Conservation (phyloP, 2,113 vertebrate genomes). For the Sterrhoptilus dennistouni region DNA sequence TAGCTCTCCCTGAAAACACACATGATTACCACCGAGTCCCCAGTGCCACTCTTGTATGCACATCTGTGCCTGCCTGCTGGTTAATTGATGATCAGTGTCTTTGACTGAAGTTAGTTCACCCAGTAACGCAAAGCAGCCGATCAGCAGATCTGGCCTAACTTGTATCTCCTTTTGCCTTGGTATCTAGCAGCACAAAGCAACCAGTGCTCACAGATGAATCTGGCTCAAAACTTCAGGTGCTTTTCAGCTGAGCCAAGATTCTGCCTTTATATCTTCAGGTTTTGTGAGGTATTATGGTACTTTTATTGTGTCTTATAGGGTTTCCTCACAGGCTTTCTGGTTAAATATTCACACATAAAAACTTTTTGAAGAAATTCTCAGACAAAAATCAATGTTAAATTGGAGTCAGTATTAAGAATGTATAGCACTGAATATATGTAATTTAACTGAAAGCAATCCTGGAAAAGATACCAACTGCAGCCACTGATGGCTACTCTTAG, state of each 20-base stretch:
- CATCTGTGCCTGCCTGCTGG: neutral
- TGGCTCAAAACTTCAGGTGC: neutral
- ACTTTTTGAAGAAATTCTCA: neutral
- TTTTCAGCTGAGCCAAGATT: neutral
- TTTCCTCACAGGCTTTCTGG: neutral
- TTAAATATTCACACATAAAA: neutral
- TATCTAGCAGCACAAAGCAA: neutral
- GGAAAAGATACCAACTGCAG: neutral
- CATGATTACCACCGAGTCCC: neutral
- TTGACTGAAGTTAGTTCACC: neutral
- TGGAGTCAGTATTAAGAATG: neutral
- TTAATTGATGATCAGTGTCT: neutral
- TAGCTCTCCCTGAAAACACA: neutral
- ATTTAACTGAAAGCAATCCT: neutral
- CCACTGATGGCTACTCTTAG: neutral
- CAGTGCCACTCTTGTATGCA: neutral
- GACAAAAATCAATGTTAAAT: neutral
- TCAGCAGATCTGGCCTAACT: neutral
- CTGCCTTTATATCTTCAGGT: neutral
- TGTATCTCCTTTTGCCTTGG: neutral
- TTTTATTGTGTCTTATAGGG: neutral
- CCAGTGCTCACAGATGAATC: neutral
- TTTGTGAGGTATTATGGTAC: neutral
- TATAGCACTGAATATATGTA: neutral
- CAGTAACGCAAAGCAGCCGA: neutral